Evolutionary conservation across 1,140 invertebrate species (phyloP).

Genomic region (Vanessa atalanta): DNA sequence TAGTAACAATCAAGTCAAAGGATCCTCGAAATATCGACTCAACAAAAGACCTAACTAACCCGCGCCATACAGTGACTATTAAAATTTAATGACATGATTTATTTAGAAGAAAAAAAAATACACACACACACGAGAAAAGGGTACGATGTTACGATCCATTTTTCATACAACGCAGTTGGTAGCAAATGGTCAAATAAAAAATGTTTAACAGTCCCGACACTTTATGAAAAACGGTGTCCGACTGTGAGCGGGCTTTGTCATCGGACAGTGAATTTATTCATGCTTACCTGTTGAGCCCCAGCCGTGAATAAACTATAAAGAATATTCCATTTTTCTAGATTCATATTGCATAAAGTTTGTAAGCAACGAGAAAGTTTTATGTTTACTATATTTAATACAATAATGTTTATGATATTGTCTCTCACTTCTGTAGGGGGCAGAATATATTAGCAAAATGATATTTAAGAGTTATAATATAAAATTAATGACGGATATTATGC

Average conservation of each 20-base stretch:
- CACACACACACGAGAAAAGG: constrained; percentile 75
- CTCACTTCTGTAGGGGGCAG: too few relatives aligned
- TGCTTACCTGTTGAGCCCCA: constrained; percentile 76
- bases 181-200: constrained; percentile 81
- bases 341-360: constrained; percentile 67
- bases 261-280: constrained; percentile 76
- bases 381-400: background rate
- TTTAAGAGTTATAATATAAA: too few relatives aligned
- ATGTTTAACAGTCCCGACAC: constrained; percentile 77
- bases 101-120: constrained; percentile 59
- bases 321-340: constrained; percentile 79
- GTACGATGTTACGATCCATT: constrained; percentile 79
- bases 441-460: too few relatives aligned
- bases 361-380: constrained; percentile 49
- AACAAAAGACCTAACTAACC: constrained; percentile 79
- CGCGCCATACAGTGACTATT: constrained; percentile 75
- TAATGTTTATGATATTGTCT: too few relatives aligned
- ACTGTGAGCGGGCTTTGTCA: constrained; percentile 74
- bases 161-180: constrained; percentile 81
- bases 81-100: constrained; percentile 81
- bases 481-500: too few relatives aligned
- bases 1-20: constrained; percentile 76
- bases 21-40: constrained; percentile 60
- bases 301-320: constrained; percentile 78
- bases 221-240: constrained; percentile 76